These are phyloP conservation scores for Dreissena polymorpha DNA, from an alignment of 1,140 invertebrate species.

Conservation along the genomic window DNA sequence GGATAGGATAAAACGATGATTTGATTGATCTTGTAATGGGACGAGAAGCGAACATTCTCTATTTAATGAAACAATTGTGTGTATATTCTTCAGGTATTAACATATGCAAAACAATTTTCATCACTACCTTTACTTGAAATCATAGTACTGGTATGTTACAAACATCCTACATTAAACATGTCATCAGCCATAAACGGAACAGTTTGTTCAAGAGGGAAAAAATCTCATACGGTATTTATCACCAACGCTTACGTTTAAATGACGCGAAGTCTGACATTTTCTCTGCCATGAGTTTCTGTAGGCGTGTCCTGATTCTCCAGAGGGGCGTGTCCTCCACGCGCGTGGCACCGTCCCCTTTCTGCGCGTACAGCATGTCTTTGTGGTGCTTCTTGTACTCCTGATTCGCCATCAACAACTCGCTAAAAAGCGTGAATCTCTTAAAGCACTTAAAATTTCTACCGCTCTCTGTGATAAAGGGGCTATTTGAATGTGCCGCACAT, in stretches of 20 bases:
- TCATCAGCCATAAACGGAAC: no score
- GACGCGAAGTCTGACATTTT: slow-evolving; percentile 51
- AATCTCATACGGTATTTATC: background rate
- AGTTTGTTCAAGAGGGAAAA: no score
- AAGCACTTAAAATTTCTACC: no score
- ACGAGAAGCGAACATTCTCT: background rate
- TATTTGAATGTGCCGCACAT: no score
- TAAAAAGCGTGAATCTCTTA: slow-evolving; percentile 4
- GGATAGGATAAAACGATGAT: background rate
- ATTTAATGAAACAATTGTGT: no score
- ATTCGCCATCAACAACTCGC: slow-evolving; percentile 59
- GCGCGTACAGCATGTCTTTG: slow-evolving; percentile 47
- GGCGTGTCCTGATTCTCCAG: slow-evolving; percentile 58
- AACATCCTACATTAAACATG: no score
- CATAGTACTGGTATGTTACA: no score
- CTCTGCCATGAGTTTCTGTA: slow-evolving; percentile 63
- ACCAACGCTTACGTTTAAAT: slow-evolving; percentile 35
- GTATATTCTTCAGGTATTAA: no score
- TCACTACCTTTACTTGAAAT: no score
- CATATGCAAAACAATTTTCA: no score
- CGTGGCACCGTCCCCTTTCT: slow-evolving; percentile 12
- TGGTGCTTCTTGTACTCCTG: slow-evolving; percentile 47
- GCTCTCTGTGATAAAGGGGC: no score
- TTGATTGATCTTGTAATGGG: background rate
- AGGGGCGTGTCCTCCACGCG: slow-evolving; percentile 63